Evolutionary conservation across 2,888 invertebrate species (phyloP), one percentile per base, ranked within the genome.

Genomic region (Piscicola geometra): DNA sequence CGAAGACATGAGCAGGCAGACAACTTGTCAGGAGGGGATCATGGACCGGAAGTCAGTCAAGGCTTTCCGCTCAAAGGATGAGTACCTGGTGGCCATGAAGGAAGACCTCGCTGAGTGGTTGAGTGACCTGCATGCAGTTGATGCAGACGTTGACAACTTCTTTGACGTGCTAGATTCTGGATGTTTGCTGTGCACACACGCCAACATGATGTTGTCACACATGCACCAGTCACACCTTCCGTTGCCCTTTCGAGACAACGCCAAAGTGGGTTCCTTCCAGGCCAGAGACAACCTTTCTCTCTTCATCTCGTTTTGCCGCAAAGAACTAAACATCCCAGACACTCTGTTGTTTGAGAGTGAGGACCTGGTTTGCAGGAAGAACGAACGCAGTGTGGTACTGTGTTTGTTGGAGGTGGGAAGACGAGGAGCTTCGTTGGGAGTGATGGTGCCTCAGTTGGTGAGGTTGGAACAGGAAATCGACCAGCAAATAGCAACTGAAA

Each of bases 81-180:
- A 97, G 87, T 97, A 97, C 87, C 88, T 96, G 79, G 92, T 92
- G 84, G 96, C 97, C 71, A 95, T 95, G 95, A 81, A 94, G 96
- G 96, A 97, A 88, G 97, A 97, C 87, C 87, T 97, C 83, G 95
- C 96, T 3, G 96, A 97, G 87, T 97, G 97, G 97, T 89, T 97
- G 79, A 93, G 92, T 80, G 90, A 90, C 77, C 89, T 96, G 80
- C 96, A 97, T 86, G 92, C 93, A 0, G 87, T 94, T 2, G n/a
- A 90, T 84, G 92, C 96, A 82, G 92, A 89, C 81, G 92, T 92
- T 75, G 93, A 94, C 80, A 93, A 93, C 85, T 96, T 97, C 86
- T 90, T 96, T 89, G 93, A 94, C 83, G 89, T 91, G 76, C 87
- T 97, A 82, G 96, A 96, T 83, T 96, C 94, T 0, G 97, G 97